A percentile compares a stretch with the other conserved stretches of the same genome.
Conservation (phyloP, 2,888 invertebrate genomes). For the Megastigmus dorsalis region DNA sequence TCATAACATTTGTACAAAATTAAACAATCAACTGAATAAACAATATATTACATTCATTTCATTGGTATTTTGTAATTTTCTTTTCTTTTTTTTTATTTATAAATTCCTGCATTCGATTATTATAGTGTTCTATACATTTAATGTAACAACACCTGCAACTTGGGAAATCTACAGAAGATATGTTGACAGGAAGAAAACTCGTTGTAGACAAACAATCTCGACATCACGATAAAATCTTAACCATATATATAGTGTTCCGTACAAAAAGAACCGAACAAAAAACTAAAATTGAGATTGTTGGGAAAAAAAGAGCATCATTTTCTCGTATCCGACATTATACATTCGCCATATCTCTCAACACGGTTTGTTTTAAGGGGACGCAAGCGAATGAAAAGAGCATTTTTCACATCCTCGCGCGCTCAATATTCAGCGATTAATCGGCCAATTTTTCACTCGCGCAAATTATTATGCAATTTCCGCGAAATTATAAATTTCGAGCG, state of each 20-base stretch:
- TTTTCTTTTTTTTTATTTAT: slow-evolving; percentile 37
- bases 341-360: too few relatives aligned
- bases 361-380: not conserved
- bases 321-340: not conserved
- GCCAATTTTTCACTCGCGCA: not conserved
- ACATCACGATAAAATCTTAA: not conserved
- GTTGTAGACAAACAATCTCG: slow-evolving; percentile 27
- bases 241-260: not conserved
- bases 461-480: not conserved
- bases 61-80: slow-evolving; percentile 19
- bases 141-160: slow-evolving; percentile 52
- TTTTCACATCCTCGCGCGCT: not conserved
- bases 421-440: not conserved
- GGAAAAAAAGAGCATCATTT: too few relatives aligned
- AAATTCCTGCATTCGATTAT: slow-evolving; percentile 50
- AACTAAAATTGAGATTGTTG: too few relatives aligned
- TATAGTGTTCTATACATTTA: slow-evolving; percentile 51
- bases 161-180: slow-evolving; percentile 45
- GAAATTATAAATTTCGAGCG: too few relatives aligned
- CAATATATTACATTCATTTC: slow-evolving; percentile 45
- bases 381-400: too few relatives aligned
- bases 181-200: slow-evolving; percentile 47
- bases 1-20: slow-evolving; percentile 48
- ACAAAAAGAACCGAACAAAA: slow-evolving; percentile 6
- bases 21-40: slow-evolving; percentile 27